A percentile compares a stretch with the other conserved stretches of the same genome.
These are phyloP conservation scores for Peromyscus nudipes DNA, from an alignment of 2,797 vertebrate genomes.

Conservation along the genomic window DNA sequence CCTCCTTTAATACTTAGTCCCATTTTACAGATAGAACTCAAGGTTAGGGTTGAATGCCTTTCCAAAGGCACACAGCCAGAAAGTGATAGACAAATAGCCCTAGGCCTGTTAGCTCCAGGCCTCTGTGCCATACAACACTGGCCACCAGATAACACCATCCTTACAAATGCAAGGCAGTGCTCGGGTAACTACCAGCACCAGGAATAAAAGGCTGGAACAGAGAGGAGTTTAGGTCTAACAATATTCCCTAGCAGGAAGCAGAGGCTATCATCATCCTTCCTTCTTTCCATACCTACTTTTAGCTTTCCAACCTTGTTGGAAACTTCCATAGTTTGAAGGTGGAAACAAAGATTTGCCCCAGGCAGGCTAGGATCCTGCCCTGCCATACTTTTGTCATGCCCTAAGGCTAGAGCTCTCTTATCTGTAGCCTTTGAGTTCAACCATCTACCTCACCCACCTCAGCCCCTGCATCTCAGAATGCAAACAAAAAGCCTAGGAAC, in stretches of 20 bases:
- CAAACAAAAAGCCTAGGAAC: not conserved
- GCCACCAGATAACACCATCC: not conserved
- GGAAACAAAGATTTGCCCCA: not conserved
- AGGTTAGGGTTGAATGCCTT: not conserved
- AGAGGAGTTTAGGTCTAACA: fast-evolving
- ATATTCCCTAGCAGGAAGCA: not conserved
- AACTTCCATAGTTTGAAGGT: not conserved
- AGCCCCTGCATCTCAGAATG: too few species aligned
- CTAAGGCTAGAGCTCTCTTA: not conserved
- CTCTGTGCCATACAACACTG: not conserved
- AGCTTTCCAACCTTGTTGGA: not conserved
- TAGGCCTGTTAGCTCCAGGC: not conserved
- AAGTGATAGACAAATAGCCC: not conserved
- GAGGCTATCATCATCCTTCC: not conserved
- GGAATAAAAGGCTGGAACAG: not conserved
- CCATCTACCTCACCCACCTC: not conserved
- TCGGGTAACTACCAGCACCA: not conserved
- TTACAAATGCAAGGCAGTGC: not conserved
- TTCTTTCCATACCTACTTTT: not conserved
- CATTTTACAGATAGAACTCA: not conserved
- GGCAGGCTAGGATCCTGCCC: not conserved
- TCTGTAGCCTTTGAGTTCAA: not conserved
- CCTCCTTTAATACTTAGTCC: not conserved
- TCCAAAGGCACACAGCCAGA: not conserved
- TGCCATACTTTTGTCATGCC: not conserved